phyloP scores from a whole-genome alignment of 1,140 invertebrate genomes.

The Drosophila neocordata region DNA sequence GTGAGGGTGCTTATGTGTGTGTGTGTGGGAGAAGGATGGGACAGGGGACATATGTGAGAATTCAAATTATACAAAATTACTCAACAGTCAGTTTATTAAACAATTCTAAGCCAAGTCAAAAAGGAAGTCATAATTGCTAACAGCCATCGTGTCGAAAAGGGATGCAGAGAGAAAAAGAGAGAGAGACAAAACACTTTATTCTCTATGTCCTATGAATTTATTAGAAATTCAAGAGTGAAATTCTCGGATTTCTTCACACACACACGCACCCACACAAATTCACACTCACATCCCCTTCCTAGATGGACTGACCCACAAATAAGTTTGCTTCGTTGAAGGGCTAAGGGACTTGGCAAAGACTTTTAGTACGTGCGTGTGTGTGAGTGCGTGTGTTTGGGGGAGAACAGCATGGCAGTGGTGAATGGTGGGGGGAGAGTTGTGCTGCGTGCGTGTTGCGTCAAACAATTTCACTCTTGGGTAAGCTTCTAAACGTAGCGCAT shows the following conservation, averaged over 20 bases:
- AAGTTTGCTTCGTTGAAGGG: constrained; percentile 31
- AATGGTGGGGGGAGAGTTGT: neutral
- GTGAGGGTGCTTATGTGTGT: constrained; percentile 11
- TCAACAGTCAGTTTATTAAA: constrained; percentile 42
- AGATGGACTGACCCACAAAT: constrained; percentile 71
- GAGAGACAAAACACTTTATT: neutral
- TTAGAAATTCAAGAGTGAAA: constrained; percentile 78
- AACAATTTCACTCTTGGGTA: constrained; percentile 58
- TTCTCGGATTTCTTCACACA: constrained; percentile 60
- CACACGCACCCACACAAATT: constrained; percentile 5
- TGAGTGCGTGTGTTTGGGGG: constrained; percentile 2
- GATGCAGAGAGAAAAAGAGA: constrained; percentile 33
- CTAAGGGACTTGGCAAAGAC: constrained; percentile 6
- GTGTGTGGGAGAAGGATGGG: constrained; percentile 15
- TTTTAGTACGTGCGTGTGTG: neutral
- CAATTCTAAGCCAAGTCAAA: constrained; percentile 28
- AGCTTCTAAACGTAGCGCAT: constrained; percentile 52
- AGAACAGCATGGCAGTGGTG: neutral
- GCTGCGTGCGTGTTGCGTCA: constrained; percentile 54
- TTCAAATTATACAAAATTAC: constrained; percentile 56
- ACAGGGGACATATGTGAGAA: constrained; percentile 27
- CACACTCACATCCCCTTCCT: constrained; percentile 43
- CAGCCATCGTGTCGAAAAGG: constrained; percentile 34
- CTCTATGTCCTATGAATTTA: constrained; percentile 61
- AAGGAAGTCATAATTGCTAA: constrained; percentile 69